Evolutionary conservation across 2,888 invertebrate genomes (phyloP), one percentile per base, ranked within the genome.

Genomic region (Drosophila anceps): DNA sequence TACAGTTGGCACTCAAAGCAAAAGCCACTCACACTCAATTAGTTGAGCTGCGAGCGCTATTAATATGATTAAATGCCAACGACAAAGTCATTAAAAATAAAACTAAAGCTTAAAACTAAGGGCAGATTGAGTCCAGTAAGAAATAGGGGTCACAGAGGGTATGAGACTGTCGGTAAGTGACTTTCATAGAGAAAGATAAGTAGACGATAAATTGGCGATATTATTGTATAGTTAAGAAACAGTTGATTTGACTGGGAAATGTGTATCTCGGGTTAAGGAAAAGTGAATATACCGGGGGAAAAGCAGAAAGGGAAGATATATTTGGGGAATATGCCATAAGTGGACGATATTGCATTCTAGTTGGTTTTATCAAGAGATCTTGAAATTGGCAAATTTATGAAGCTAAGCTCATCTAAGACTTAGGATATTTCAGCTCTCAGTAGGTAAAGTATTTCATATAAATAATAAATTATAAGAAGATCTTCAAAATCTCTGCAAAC

Each of bases 1-100:
- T 12, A 24, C 24, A 13, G 5, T 15, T n/a, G 10, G 15, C 60
- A 35, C 62, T 61, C 64, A 39, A 31, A 44, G 39, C 46, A 39
- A 7, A 31, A 37, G 10, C 53, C 39, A 58, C 62, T 71, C 69
- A 62, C 60, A 59, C 82, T 84, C 84, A 84, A 79, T 84, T 84
- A 75, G 74, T 50, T 69, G 66, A 70, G 60, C 57, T 10, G 39
- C 29, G 65, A 74, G 80, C 64, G 64, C 48, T 54, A 54, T 69
- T 59, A 31, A 48, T 46, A 54, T 48, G 60, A 70, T 68, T 79
- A 76, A 68, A 55, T 64, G 50, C 31, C 44, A 61, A 43, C 60
- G 50, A 41, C 41, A 41, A 10, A 46, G 18, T 20, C 18, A 44
- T 43, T 43, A 61, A 51, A 51, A 27, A 33, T 15, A 15, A 61